Evolutionary conservation across 2,113 vertebrate genomes (phyloP).

Genomic region (Etheostoma cragini): DNA sequence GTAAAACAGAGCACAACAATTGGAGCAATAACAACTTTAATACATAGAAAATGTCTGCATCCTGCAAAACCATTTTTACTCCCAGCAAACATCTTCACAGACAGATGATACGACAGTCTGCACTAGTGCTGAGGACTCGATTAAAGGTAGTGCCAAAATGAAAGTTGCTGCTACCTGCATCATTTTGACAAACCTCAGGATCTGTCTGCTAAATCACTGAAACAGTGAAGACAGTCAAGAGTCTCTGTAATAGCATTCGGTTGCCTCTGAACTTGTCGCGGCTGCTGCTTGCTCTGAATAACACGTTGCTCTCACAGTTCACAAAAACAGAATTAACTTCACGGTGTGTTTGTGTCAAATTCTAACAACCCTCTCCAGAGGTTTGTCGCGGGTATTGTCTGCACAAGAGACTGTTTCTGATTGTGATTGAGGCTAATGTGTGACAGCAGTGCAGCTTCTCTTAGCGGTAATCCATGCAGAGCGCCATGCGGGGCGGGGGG

Average conservation of each 20-base stretch:
- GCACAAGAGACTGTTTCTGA: constrained; percentile 22
- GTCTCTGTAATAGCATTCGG: background rate
- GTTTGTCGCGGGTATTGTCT: background rate
- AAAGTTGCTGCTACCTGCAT: constrained; percentile 20
- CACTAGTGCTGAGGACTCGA: background rate
- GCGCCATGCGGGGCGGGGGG: constrained; percentile 28
- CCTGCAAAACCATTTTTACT: constrained; percentile 23
- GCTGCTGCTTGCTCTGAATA: constrained; percentile 1
- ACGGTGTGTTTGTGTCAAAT: background rate
- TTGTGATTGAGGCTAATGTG: constrained; percentile 68
- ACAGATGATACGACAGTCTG: constrained; percentile 4
- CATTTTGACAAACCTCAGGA: background rate
- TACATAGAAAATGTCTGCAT: background rate
- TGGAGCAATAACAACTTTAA: background rate
- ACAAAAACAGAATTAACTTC: constrained; percentile 5
- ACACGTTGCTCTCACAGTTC: constrained; percentile 10
- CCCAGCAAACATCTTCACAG: background rate
- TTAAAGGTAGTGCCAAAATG: background rate
- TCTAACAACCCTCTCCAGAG: background rate
- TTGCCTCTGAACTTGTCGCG: background rate
- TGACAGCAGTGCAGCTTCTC: constrained; percentile 63
- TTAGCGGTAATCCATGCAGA: constrained; percentile 74
- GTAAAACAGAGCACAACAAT: background rate
- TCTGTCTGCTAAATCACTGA: background rate
- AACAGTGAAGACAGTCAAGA: background rate